Evolutionary conservation across 2,797 vertebrate genomes (phyloP), one percentile per base, ranked within the genome.

Genomic region (Diplodus sargus): DNA sequence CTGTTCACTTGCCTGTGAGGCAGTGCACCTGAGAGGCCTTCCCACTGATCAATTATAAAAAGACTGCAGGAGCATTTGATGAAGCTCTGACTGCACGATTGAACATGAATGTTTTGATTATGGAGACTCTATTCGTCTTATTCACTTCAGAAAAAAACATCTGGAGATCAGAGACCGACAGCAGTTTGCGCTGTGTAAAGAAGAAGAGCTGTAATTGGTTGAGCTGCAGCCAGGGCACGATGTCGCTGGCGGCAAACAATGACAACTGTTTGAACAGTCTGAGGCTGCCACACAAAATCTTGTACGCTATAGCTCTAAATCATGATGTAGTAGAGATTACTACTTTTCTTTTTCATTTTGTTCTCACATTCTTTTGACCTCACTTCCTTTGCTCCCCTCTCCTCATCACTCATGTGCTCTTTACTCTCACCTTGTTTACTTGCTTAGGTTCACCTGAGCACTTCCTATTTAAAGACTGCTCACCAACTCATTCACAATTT

Each of bases 171-270:
- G 30, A 59, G 60, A 30, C 34, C 8, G 34, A 39, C 1, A 75
- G 51, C 23, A 43, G 57, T 43, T 69, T 72, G 52, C 45, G 25
- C 22, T 42, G 11, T 20, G 14, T 25, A 51, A 39, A 60, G 51
- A 60, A 49, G 30, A 45, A 59, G 8, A 52, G 52, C 13, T 64
- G 62, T 69, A 78, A 70, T 53, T 14, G 20, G 9, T 30, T 78
- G 18, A 5, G 18, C n/a, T 61, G 63, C 58, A 57, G 73, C 57
- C 6, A 2, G 49, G 43, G 13, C 20, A 11, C 34, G 34, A 34
- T 60, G 43, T 14, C 58, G 45, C 58, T 81, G 59, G 70, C 43
- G 74, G 65, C 42, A 75, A 85, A 56, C 53, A 61, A 30, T 51
- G 63, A 64, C 54, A 76, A 53, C 54, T 30, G 53, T 74, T 16